phyloP scores from a whole-genome alignment of 2,113 vertebrate species.

The Colinus virginianus region DNA sequence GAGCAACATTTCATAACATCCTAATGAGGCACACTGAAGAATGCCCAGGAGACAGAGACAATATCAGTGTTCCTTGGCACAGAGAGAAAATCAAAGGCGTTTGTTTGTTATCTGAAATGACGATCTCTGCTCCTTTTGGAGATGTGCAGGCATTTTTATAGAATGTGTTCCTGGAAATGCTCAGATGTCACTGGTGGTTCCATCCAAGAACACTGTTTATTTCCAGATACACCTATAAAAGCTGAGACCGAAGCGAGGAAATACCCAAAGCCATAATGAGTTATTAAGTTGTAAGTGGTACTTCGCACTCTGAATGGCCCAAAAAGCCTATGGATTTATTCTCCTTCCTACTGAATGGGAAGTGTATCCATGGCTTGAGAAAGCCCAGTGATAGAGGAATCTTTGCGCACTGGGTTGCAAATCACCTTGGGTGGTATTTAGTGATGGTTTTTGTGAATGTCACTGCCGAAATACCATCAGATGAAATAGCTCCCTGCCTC shows the following conservation, averaged over 20 bases:
- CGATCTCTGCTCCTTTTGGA: slow-evolving; percentile 22
- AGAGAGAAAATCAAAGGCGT: slow-evolving; percentile 52
- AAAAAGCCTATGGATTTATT: not conserved
- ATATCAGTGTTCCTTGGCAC: slow-evolving; percentile 56
- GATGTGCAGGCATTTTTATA: slow-evolving; percentile 32
- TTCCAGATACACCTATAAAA: slow-evolving; percentile 42
- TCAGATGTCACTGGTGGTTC: slow-evolving; percentile 14
- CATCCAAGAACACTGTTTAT: slow-evolving; percentile 1
- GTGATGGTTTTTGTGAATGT: not conserved
- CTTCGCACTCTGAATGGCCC: not conserved
- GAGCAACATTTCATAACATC: slow-evolving; percentile 37
- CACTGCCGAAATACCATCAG: not conserved
- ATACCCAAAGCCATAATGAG: not conserved
- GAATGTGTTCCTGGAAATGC: slow-evolving; percentile 53
- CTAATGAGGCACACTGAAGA: slow-evolving; percentile 52
- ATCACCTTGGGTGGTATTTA: not conserved
- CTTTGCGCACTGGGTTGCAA: not conserved
- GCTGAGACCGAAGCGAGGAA: not conserved
- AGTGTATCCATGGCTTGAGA: not conserved
- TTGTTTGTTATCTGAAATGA: slow-evolving; percentile 62
- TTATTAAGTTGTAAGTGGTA: not conserved
- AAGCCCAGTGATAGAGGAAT: not conserved
- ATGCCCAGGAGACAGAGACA: slow-evolving; percentile 63
- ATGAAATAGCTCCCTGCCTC: not conserved
- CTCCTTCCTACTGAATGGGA: not conserved